Base-by-base conservation (phyloP, 1,140 invertebrate species). In the Saccostrea cuccullata region DNA sequence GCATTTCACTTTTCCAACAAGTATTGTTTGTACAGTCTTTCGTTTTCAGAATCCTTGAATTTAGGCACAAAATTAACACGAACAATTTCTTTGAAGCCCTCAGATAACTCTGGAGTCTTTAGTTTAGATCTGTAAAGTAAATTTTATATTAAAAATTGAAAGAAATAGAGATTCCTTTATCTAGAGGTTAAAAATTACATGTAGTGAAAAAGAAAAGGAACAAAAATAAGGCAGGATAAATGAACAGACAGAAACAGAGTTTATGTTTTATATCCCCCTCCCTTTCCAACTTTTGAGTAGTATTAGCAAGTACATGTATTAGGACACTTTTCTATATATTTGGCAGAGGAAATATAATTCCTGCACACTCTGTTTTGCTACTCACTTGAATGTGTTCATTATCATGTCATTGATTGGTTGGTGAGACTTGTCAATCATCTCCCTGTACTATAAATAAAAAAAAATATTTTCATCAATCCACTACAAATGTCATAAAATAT, bases 21-120 rank as follows among this genome's bases (percentile, higher is more conserved):
- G 96, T 97, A 98, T 96, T 97, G 97, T 95, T 96, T 96, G 93
- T 98, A 99, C 11, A 98, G 94, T 92, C 96, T 96, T 93, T 97
- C 96, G 56, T 97, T 95, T 85, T 97, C 95, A 20, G 96, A 95
- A 89, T 96, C 96, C 55, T 96, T 94, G 94, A 99, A 99, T 85
- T 96, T 95, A 0, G 98, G 97, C 87, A 97, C 96, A 95, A 98
- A 98, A 93, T 98, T 97, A 0, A 98, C 96, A 93, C 96, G 96
- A 2, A 98, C 95, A 73, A 99, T 97, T 94, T 98, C 97, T 60
- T 93, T 94, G 92, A 98, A 98, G 1, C 98, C 98, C 96, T 99
- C 98, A 2, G 95, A 95, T 86, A 96, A 89, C 9, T 93, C 96
- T 5, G 98, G 98, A 58, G 96, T 95, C 91, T 96, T 95, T 93